phyloP scores from a whole-genome alignment of 1,140 invertebrate genomes.

The Drosophila triauraria region DNA sequence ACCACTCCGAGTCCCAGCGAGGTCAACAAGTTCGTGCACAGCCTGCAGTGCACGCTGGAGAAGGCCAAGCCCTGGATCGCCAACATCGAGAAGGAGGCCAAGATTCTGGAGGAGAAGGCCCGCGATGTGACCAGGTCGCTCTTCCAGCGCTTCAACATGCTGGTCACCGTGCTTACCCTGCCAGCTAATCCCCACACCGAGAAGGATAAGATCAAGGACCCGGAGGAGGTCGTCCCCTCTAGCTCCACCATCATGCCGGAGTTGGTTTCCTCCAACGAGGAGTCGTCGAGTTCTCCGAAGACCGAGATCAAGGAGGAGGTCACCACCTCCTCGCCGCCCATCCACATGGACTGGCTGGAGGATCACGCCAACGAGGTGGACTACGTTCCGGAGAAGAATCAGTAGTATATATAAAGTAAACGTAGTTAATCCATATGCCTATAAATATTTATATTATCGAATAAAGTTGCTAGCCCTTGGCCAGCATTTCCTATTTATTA shows the following conservation, averaged over 20 bases:
- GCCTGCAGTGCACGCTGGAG: constrained; percentile 71
- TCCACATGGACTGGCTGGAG: constrained; percentile 31
- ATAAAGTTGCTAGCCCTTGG: constrained; percentile 9
- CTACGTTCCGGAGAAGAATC: constrained; percentile 6
- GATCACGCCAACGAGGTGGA: constrained; percentile 38
- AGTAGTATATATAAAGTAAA: not conserved
- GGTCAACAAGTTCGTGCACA: constrained; percentile 72
- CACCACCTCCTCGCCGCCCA: constrained; percentile 22
- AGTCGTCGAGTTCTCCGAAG: not conserved
- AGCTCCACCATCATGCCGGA: not conserved
- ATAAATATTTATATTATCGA: constrained; percentile 18
- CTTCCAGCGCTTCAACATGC: constrained; percentile 49
- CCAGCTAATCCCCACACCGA: not conserved
- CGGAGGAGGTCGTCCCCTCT: not conserved
- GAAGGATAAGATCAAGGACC: constrained; percentile 16
- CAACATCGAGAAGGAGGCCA: constrained; percentile 72
- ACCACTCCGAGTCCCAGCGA: constrained; percentile 60
- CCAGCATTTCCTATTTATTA: constrained; percentile 22
- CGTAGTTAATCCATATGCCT: not conserved
- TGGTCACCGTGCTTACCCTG: constrained; percentile 33
- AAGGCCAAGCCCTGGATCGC: constrained; percentile 78
- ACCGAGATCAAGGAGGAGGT: constrained; percentile 18
- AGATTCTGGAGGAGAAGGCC: constrained; percentile 65
- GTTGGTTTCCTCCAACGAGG: not conserved
- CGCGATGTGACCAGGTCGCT: constrained; percentile 51